Base-by-base conservation (phyloP, 2,113 vertebrate genomes). In the Poeciliopsis occidentalis region DNA sequence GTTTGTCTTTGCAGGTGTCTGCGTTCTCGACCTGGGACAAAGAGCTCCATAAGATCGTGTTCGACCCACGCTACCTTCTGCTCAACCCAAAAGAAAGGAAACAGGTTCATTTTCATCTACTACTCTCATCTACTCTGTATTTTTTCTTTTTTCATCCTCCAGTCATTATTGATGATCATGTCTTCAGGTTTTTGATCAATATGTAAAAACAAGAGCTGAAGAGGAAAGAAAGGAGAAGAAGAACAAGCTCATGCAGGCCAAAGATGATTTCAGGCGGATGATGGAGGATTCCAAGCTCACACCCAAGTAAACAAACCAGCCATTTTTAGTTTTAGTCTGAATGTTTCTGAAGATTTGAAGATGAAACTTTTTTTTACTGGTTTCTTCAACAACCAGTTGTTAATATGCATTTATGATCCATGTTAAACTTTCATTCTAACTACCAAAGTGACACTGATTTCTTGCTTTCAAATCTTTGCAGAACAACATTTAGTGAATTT, bases 21-120 rank as follows among this genome's bases (percentile, higher is more conserved):
- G 98, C 98, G 15, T 99, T 99, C 94, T 99, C 98, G 75, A 99
- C 98, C 0, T 99, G 98, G 98, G 98, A 99, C 92, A 99, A 99
- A 62, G 98, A 99, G 85, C 95, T 99, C 62, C 98, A 99, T 89
- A 99, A 99, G 94, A 99, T 99, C 67, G 98, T 99, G 80, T 99
- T 99, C 89, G 98, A 99, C 88, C 98, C 98, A 80, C 96, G 98
- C 17, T 99, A 99, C 82, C 95, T 99, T 85, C 95, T 99, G 78
- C 96, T 99, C 60, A 99, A 97, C 91, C 97, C 98, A 0, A 99
- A 99, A 91, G 98, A 99, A 90, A 96, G 98, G 81, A 99, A 99
- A 93, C 98, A 97, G 98, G 98, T 99, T 94, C 87, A 61, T 12
- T 24, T 67, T 8, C 66, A 12, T 17, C 27, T 27, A 27, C 27